Evolutionary conservation across 2,113 vertebrate genomes (phyloP).

Genomic region (Lutjanus erythropterus): DNA sequence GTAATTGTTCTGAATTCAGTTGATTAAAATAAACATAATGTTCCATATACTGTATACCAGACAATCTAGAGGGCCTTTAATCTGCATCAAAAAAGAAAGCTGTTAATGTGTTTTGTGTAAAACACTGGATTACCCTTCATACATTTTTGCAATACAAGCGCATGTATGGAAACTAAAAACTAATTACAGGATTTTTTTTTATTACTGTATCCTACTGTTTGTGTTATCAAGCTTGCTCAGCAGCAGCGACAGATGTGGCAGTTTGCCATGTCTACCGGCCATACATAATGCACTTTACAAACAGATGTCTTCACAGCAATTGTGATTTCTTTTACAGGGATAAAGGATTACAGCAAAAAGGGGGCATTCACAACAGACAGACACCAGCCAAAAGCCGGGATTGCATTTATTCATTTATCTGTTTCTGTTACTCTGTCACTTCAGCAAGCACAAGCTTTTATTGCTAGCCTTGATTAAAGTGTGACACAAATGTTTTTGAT

Average conservation of each 20-base stretch:
- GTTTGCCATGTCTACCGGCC: constrained; percentile 12
- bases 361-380: constrained; percentile 12
- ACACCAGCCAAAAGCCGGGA: constrained; percentile 19
- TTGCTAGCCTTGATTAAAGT: neutral
- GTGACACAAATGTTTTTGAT: neutral
- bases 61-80: constrained; percentile 3
- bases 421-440: constrained; percentile 12
- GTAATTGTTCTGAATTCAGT: no score
- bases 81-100: constrained; percentile 1
- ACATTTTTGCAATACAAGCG: neutral
- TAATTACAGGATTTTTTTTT: neutral
- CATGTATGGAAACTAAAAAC: constrained; percentile 15
- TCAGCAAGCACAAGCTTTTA: constrained; percentile 7
- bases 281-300: constrained; percentile 32
- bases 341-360: constrained; percentile 40
- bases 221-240: constrained; percentile 14
- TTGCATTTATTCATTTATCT: constrained; percentile 24
- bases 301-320: constrained; percentile 43
- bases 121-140: constrained; percentile 20
- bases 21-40: no score
- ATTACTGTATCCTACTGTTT: constrained; percentile 7
- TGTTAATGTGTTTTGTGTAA: neutral
- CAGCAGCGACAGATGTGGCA: constrained; percentile 7
- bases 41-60: no score
- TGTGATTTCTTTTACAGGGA: constrained; percentile 26